These are phyloP conservation scores for Datnioides undecimradiatus DNA, from an alignment of 2,113 vertebrate species.

Conservation along the genomic window DNA sequence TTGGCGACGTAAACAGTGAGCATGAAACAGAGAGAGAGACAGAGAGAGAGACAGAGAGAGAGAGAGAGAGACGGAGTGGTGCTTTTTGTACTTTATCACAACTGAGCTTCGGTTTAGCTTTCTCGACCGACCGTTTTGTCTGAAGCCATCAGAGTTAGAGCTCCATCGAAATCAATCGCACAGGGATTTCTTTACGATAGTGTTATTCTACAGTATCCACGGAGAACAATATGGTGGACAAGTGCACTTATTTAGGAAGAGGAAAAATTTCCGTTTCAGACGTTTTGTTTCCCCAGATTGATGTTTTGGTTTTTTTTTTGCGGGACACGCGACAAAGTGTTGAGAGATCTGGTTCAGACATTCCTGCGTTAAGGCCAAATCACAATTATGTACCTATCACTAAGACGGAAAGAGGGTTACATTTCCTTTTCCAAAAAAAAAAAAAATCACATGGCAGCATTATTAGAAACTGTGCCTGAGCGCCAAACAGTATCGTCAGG, in stretches of 20 bases:
- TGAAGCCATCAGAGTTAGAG: slow-evolving; percentile 51
- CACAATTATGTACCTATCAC: slow-evolving; percentile 51
- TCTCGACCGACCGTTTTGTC: slow-evolving; percentile 16
- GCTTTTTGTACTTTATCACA: slow-evolving; percentile 71
- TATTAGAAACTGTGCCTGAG: slow-evolving; percentile 68
- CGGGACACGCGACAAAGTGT: slow-evolving; percentile 58
- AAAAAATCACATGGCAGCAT: slow-evolving; percentile 71
- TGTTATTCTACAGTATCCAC: slow-evolving; percentile 47
- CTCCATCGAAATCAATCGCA: slow-evolving; percentile 30
- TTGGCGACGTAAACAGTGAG: slow-evolving; percentile 5
- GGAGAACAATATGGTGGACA: slow-evolving; percentile 68
- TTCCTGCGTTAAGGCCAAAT: slow-evolving; percentile 75
- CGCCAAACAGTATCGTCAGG: slow-evolving; percentile 70
- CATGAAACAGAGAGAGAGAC: too few relatives aligned
- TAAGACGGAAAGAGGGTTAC: slow-evolving; percentile 28
- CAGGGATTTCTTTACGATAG: slow-evolving; percentile 55
- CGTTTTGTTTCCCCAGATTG: slow-evolving; percentile 38
- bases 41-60: too few relatives aligned
- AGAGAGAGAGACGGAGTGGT: slow-evolving; percentile 58
- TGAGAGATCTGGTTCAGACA: slow-evolving; percentile 59
- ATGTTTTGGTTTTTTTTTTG: too few relatives aligned
- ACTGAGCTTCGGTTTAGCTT: slow-evolving; percentile 47
- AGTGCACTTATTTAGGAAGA: slow-evolving; percentile 84
- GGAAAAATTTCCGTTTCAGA: not conserved
- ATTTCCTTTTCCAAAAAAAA: slow-evolving; percentile 58